Base-by-base conservation (phyloP, 2,797 vertebrate genomes). In the Lophotriccus pileatus region DNA sequence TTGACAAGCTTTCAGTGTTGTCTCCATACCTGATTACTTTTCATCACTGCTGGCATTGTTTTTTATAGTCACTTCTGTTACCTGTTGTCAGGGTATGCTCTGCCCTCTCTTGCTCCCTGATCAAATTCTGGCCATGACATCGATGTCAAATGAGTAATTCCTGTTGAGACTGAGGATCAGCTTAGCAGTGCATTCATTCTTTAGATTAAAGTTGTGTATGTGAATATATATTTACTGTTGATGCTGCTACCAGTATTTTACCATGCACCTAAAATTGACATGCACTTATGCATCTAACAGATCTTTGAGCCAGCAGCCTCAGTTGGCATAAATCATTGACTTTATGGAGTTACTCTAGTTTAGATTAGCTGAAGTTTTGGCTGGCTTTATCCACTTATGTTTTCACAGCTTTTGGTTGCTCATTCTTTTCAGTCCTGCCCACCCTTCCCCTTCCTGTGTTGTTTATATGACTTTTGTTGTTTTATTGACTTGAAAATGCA, bases 401-500 rank as follows among this genome's bases (percentile, higher is more conserved):
- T 93, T 92, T 94, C 70, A 73, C 55, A 85, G 60, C 77, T 91
- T 91, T 68, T 95, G 68, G 36, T 90, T 92, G 43, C 53, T 92
- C 36, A 46, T 87, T 95, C 82, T 85, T 75, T 89, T 91, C 55
- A 83, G 30, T 80, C 20, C 53, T 93, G 66, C 84, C 67, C 11
- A 2, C 69, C 87, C 56, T 91, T 91, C 87, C 79, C 52, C 60
- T 96, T 96, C 73, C 90, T 83, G 30, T 93, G 62, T 87, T 92
- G 62, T 91, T 95, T 91, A 67, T 24, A 27, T 89, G 82, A 79
- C 52, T 87, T 63, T n/a, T 44, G 62, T 64, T 64, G 43, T 66
- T 66, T 46, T 46, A 66, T 66, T 46, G 43, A 66, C 63, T 46
- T 46, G 63, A 59, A 91, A 85, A 92, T 78, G 70, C 43, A 91